Evolutionary conservation across 2,888 invertebrate species (phyloP), one percentile per base, ranked within the genome.

Genomic region (Standfussiana lucernea): DNA sequence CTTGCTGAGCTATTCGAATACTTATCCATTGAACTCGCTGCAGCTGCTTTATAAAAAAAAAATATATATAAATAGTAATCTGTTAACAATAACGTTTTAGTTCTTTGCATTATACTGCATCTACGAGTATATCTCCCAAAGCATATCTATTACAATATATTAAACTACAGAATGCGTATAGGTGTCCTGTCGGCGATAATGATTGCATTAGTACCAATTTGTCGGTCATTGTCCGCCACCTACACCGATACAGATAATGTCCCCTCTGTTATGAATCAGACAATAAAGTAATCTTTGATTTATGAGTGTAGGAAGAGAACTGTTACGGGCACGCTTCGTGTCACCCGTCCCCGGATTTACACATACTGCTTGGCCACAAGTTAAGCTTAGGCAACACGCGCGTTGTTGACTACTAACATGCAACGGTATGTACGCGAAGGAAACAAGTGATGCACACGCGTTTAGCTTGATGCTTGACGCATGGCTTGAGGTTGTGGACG

Each of bases 161-260:
- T 73, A 32, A 35, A 56, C 69, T 56, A 77, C 56, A 65, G 32
- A 78, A 47, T 73, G 37, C 21, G 32, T 79, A 79, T 83, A 77
- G 76, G 81, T 74, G 78, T 81, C 37, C 70, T 79, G n/a, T 53
- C 68, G 66, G 56, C 21, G 71, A 88, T 88, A 86, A 87, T 78
- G 82, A 83, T 74, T 80, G 78, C 83, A 85, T 87, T 82, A 75
- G 86, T 85, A 82, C 78, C 83, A 85, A 88, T 89, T 87, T 79
- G 84, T 79, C 84, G 91, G 88, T 88, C 91, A 77, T 82, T 85
- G 88, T 75, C 85, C 75, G 84, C 86, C 86, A 85, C 89, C 91
- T 88, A 90, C 90, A 82, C 85, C 73, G 77, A 83, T 87, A 86
- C 76, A 83, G 84, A 80, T 79, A 80, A 75, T 84, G 75, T 59